phyloP scores from a whole-genome alignment of 2,888 invertebrate species.

The Didymodactylos carnosus region DNA sequence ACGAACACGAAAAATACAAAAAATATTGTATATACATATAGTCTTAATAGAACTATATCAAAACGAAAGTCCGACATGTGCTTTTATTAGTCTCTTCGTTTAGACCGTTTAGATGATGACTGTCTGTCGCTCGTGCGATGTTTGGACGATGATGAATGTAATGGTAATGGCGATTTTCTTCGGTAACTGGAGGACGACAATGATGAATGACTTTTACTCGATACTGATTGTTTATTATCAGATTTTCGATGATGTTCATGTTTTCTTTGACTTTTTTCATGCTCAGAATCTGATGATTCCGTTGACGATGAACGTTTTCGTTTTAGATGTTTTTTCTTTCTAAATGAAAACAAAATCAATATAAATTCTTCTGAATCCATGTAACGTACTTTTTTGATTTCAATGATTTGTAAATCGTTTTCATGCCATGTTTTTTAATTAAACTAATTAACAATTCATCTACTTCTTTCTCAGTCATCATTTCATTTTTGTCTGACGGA shows the following conservation, averaged over 20 bases:
- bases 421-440: neutral
- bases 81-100: too few species aligned
- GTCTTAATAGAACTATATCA: too few species aligned
- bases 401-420: neutral
- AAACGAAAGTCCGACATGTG: too few species aligned
- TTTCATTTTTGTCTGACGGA: neutral
- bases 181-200: too few species aligned
- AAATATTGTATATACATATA: too few species aligned
- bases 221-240: neutral
- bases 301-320: neutral
- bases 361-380: neutral
- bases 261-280: neutral
- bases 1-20: too few species aligned
- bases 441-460: constrained; percentile 4
- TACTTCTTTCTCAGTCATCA: constrained; percentile 1
- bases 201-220: neutral
- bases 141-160: neutral
- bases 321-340: neutral
- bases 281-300: neutral
- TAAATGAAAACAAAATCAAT: neutral
- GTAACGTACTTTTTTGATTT: neutral
- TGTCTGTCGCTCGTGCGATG: too few species aligned
- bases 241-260: neutral
- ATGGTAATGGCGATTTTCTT: too few species aligned
- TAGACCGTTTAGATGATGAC: too few species aligned